Evolutionary conservation across 2,797 vertebrate genomes (phyloP), one percentile per base, ranked within the genome.

Genomic region (Enteromius treurensis): DNA sequence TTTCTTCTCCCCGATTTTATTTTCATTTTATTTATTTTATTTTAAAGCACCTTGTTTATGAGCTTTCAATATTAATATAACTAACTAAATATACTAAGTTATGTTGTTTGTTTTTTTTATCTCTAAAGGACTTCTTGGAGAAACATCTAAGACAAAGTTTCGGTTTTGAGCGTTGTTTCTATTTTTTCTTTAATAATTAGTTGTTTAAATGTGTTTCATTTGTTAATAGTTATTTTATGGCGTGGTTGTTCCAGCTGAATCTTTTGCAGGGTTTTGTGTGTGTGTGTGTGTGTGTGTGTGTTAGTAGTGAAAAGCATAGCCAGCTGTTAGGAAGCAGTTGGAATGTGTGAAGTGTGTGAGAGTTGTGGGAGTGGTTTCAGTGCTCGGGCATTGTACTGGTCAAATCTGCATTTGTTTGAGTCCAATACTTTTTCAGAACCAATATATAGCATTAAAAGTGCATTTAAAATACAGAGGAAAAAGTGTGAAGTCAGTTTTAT

Each of bases 251-350:
- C 60, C 53, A 42, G 73, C 21, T 78, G 32, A 62, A 77, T 75
- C 9, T 71, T 58, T 45, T 29, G 53, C 77, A 55, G 58, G 75
- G 51, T 34, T 74, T 58, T 62, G 55, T 82, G 19, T 60, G 69
- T 75, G 21, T 79, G 34, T 69, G 55, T 84, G 88, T 84, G 60
- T 82, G 19, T 67, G 69, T 75, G 21, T 76, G 45, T 69, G 32
- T 86, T 58, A 87, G 88, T 47, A 70, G 45, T 71, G 86, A 84
- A 76, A 84, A 84, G 86, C 80, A 58, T n/a, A 86, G 91, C 90
- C 94, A 94, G 93, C 93, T 95, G 94, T 95, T 90, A 87, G 88
- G 91, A 87, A 88, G 88, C 90, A 85, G 88, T 42, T 84, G 90
- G 92, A 93, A 93, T 93, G 92, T 93, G 90, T 93, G 90, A 92